Evolutionary conservation across 2,888 invertebrate species (phyloP).

Genomic region (Magallana nippona): DNA sequence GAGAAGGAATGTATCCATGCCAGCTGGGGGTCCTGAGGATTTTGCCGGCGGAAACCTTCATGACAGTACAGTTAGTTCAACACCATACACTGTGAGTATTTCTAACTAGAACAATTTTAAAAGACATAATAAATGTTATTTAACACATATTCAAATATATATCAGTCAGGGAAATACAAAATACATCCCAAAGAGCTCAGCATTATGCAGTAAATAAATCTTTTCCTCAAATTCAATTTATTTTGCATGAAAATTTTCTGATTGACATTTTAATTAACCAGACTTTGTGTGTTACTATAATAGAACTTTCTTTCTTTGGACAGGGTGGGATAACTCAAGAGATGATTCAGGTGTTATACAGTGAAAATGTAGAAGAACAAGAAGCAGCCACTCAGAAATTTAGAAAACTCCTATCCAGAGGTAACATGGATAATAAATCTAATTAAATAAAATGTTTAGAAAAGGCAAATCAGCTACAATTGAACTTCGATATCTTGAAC

Average conservation of each 20-base stretch:
- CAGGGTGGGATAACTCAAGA: constrained; percentile 84
- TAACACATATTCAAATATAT: too few species aligned
- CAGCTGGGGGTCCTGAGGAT: constrained; percentile 78
- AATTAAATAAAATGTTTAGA: background rate
- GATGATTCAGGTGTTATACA: constrained; percentile 89
- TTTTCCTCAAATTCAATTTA: too few species aligned
- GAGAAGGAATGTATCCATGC: constrained; percentile 88
- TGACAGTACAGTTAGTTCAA: constrained; percentile 75
- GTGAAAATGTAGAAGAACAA: constrained; percentile 85
- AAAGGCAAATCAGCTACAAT: background rate
- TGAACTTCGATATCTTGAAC: too few species aligned
- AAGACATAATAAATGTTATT: too few species aligned
- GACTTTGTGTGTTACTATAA: too few species aligned
- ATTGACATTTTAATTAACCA: background rate
- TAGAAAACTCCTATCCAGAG: constrained; percentile 92
- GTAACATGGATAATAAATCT: constrained; percentile 68
- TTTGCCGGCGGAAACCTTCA: constrained; percentile 78
- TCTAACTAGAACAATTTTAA: too few species aligned
- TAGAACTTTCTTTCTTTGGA: background rate
- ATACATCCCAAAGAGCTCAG: too few species aligned
- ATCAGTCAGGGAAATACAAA: too few species aligned
- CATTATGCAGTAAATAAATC: too few species aligned
- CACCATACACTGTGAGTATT: constrained; percentile 60
- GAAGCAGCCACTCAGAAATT: constrained; percentile 94
- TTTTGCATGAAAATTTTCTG: background rate